phyloP scores from a whole-genome alignment of 2,797 vertebrate species.

The Myripristis murdjan region DNA sequence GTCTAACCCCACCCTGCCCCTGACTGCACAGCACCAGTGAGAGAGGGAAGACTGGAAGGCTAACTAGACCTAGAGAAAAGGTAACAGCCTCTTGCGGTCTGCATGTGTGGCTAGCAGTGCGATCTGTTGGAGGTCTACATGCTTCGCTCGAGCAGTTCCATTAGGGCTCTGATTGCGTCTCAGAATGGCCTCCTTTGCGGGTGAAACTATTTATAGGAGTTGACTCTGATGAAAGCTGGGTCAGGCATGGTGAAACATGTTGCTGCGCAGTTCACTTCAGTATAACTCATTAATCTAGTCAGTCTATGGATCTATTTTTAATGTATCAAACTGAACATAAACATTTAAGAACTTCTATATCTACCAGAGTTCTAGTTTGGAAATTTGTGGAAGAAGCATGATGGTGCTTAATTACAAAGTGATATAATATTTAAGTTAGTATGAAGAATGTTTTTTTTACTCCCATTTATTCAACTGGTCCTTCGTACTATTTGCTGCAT shows the following conservation, averaged over 20 bases:
- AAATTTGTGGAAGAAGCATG: background rate
- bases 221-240: slow-evolving; percentile 72
- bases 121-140: slow-evolving; percentile 64
- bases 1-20: slow-evolving; percentile 49
- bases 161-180: slow-evolving; percentile 70
- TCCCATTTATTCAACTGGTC: background rate
- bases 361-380: background rate
- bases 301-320: background rate
- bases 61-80: slow-evolving; percentile 77
- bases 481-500: slow-evolving; percentile 2
- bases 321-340: background rate
- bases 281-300: no score
- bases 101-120: slow-evolving; percentile 54
- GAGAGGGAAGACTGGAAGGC: slow-evolving; percentile 75
- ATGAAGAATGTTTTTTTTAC: background rate
- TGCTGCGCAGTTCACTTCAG: slow-evolving; percentile 39
- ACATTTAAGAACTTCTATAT: background rate
- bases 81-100: slow-evolving; percentile 76
- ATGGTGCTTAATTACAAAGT: background rate
- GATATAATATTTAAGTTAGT: background rate
- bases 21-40: slow-evolving; percentile 52
- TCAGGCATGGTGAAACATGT: slow-evolving; percentile 67
- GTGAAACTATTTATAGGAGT: slow-evolving; percentile 83
- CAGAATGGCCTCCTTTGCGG: slow-evolving; percentile 78
- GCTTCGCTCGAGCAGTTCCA: slow-evolving; percentile 68